A percentile compares a stretch with the other conserved stretches of the same genome.
Conservation (phyloP, 2,113 vertebrate genomes). For the Rhizomys pruinosus region DNA sequence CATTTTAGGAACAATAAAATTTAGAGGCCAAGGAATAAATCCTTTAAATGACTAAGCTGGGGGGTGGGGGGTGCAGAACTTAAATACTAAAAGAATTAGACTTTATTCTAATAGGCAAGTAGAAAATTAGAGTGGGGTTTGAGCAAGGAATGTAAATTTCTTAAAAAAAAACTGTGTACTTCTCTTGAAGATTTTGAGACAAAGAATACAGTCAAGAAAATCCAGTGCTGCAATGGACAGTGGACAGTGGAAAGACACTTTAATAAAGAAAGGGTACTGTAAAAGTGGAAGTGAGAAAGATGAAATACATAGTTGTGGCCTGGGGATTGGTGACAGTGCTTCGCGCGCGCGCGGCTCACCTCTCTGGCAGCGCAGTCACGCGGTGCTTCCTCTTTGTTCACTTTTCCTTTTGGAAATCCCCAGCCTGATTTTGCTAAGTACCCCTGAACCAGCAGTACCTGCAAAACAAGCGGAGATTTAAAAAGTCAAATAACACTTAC, state of each 20-base stretch:
- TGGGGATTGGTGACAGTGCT: no score
- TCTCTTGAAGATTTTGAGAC: neutral
- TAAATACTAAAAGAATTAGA: constrained; percentile 48
- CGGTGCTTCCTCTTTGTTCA: constrained; percentile 97
- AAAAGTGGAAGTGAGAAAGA: neutral
- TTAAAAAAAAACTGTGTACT: constrained; percentile 20
- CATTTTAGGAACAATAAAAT: constrained; percentile 46
- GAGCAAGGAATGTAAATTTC: constrained; percentile 21
- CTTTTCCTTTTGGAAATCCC: constrained; percentile 99
- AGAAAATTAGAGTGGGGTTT: neutral
- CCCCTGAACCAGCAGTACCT: constrained; percentile 97
- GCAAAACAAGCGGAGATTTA: constrained; percentile 65
- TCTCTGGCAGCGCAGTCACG: constrained; percentile 98
- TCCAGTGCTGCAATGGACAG: constrained; percentile 37
- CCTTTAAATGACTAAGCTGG: constrained; percentile 3
- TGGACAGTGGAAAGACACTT: neutral
- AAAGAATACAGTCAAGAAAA: neutral
- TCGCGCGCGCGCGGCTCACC: constrained; percentile 89
- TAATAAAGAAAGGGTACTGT: neutral
- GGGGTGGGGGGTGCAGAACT: neutral
- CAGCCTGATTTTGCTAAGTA: constrained; percentile 98
- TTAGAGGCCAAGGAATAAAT: constrained; percentile 11
- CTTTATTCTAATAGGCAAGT: neutral
- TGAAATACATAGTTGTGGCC: no score
- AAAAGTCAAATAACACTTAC: constrained; percentile 17